Conservation (phyloP, 2,888 invertebrate species). For the Gymnosoma rotundatum region DNA sequence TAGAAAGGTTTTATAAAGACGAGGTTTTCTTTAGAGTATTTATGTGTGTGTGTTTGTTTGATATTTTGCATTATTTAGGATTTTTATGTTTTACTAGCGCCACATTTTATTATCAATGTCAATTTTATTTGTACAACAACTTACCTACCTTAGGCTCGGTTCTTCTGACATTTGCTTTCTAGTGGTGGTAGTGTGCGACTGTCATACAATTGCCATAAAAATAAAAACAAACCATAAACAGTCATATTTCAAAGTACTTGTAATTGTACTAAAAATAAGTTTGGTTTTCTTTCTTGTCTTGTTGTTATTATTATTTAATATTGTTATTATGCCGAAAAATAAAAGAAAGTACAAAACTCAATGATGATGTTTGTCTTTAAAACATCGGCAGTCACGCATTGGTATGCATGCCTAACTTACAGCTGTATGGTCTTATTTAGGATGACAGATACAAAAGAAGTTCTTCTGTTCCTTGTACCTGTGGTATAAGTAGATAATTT, state of each 20-base stretch:
- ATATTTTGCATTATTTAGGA: constrained; percentile 5
- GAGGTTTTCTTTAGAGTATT: background rate
- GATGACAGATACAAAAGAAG: constrained; percentile 5
- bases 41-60: constrained; percentile 15
- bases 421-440: constrained; percentile 18
- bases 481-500: background rate
- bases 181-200: constrained; percentile 14
- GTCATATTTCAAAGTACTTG: constrained; percentile 52
- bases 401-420: constrained; percentile 26
- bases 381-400: constrained; percentile 64
- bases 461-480: constrained; percentile 14
- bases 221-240: constrained; percentile 43
- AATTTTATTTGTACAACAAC: constrained; percentile 61
- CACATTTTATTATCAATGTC: constrained; percentile 73
- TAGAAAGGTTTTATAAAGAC: constrained; percentile 12
- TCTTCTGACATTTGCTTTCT: constrained; percentile 9
- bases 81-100: constrained; percentile 70
- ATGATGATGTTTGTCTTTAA: constrained; percentile 57
- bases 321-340: constrained; percentile 41
- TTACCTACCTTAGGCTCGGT: background rate
- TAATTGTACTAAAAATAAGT: constrained; percentile 13
- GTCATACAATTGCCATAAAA: constrained; percentile 64
- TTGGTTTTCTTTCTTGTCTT: constrained; percentile 1
- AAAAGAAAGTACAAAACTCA: constrained; percentile 27
- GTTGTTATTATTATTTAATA: constrained; percentile 40